phyloP scores from a whole-genome alignment of 2,888 invertebrate species.

The Pseudococcus jackbeardsleyi region DNA sequence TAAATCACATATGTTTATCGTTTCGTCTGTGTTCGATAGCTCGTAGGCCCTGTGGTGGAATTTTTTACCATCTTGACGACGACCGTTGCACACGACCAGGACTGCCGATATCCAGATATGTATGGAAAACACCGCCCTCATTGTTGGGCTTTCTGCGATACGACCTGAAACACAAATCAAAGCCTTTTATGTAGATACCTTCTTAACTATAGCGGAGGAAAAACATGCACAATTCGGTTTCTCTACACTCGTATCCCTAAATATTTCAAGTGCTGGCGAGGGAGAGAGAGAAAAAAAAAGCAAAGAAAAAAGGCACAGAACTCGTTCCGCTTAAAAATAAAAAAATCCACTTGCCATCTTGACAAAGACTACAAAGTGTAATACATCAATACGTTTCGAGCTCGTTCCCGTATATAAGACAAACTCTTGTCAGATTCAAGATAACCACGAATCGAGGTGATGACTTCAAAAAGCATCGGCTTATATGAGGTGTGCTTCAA shows the following conservation, averaged over 20 bases:
- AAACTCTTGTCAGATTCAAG: conserved; percentile 50
- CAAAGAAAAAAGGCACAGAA: background rate
- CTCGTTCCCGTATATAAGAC: background rate
- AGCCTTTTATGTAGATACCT: conserved; percentile 15
- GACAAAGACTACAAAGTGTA: conserved; percentile 45
- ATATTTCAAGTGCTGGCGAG: conserved; percentile 4
- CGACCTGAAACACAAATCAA: conserved; percentile 46
- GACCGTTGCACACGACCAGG: background rate
- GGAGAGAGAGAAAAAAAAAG: background rate
- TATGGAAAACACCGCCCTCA: conserved; percentile 40
- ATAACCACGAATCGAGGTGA: conserved; percentile 47
- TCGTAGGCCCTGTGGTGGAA: background rate
- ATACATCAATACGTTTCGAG: conserved; percentile 11
- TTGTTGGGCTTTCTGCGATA: background rate
- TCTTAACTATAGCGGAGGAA: no score
- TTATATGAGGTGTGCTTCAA: conserved; percentile 45
- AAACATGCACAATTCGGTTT: background rate
- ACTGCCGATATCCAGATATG: conserved; percentile 42
- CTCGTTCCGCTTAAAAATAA: background rate
- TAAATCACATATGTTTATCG: conserved; percentile 68
- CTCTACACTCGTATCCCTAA: conserved; percentile 8
- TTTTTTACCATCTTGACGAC: background rate
- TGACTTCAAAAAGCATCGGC: conserved; percentile 48
- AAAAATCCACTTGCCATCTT: conserved; percentile 32
- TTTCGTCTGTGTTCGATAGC: conserved; percentile 50